A percentile compares a stretch with the other conserved stretches of the same genome.
phyloP scores from a whole-genome alignment of 2,888 invertebrate species.

The Ophioninae sp. region DNA sequence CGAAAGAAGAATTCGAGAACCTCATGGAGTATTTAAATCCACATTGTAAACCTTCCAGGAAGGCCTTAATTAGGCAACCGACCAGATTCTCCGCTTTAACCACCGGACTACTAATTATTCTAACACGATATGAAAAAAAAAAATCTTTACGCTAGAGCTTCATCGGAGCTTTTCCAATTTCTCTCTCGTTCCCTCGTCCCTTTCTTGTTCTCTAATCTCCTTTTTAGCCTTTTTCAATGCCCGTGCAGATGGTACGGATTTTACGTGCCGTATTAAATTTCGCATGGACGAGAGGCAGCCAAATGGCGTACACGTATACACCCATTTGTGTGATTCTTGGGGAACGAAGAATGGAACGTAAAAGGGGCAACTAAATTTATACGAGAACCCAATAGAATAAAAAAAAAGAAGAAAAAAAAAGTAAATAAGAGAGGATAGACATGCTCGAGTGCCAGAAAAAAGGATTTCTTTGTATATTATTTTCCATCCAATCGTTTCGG shows the following conservation, averaged over 20 bases:
- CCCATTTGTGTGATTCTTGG: not conserved
- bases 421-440: not conserved
- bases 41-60: conserved; percentile 47
- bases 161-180: conserved; percentile 25
- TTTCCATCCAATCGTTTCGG: conserved; percentile 31
- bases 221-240: conserved; percentile 1
- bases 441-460: conserved; percentile 4
- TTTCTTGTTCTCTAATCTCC: not conserved
- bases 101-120: conserved; percentile 53
- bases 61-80: conserved; percentile 69
- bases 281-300: not conserved
- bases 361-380: not conserved
- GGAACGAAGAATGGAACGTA: not conserved
- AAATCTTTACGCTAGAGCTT: conserved; percentile 22
- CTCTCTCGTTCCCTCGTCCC: not conserved
- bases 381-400: not conserved
- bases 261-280: conserved; percentile 28
- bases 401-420: conserved; percentile 10
- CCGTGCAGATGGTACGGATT: not conserved
- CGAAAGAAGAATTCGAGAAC: conserved; percentile 32
- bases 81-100: conserved; percentile 58
- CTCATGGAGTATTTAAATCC: conserved; percentile 55
- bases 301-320: not conserved
- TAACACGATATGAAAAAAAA: conserved; percentile 54
- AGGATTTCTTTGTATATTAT: conserved; percentile 46